Conservation (phyloP, 2,888 invertebrate genomes). For the Brenthis hecate region DNA sequence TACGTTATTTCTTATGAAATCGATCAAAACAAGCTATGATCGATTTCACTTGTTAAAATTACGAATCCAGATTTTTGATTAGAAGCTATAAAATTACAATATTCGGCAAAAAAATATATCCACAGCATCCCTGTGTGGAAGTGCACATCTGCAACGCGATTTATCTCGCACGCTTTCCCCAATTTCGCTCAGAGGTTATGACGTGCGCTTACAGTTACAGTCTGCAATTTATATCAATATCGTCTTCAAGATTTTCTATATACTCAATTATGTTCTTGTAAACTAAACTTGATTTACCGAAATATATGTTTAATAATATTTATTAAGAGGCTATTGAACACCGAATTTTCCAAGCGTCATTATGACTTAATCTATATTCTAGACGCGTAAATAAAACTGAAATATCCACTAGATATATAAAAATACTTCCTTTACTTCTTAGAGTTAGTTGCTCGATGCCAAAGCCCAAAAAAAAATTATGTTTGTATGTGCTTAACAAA, state of each 20-base stretch:
- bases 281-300: not conserved
- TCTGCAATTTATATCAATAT: conserved; percentile 34
- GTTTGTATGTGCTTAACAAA: no score
- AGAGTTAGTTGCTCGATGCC: no score
- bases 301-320: not conserved
- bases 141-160: conserved; percentile 48
- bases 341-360: no score
- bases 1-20: no score
- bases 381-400: no score
- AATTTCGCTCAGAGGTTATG: conserved; percentile 59
- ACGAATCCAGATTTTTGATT: not conserved
- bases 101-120: not conserved
- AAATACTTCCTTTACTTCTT: no score
- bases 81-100: not conserved
- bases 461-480: no score
- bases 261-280: conserved; percentile 16
- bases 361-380: no score
- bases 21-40: not conserved
- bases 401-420: no score
- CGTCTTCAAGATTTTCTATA: conserved; percentile 24
- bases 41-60: not conserved
- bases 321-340: not conserved
- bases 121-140: conserved; percentile 24
- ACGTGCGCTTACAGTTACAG: conserved; percentile 48
- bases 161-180: conserved; percentile 61